A percentile compares a stretch with the other conserved stretches of the same genome.
Conservation (phyloP, 2,797 vertebrate genomes). For the Macrochelys suwanniensis region DNA sequence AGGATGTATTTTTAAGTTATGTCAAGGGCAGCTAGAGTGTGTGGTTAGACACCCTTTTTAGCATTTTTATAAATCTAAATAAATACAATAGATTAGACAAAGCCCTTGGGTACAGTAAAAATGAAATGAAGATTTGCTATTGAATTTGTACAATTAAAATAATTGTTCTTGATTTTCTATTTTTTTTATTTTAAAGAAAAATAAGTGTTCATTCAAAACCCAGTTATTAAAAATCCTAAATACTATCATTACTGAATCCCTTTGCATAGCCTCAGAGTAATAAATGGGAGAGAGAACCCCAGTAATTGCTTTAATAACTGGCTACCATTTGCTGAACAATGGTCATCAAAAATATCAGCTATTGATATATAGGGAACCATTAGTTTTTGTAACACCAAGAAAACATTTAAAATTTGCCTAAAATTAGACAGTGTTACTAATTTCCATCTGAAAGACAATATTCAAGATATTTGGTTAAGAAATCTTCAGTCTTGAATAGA, state of each 20-base stretch:
- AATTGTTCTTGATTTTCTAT: not conserved
- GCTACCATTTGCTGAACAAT: conserved; percentile 32
- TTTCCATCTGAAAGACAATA: conserved; percentile 27
- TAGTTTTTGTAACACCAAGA: not conserved
- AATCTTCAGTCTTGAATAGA: not conserved
- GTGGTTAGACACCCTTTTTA: accelerated
- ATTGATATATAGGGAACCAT: conserved; percentile 18
- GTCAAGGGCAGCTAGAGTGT: not conserved
- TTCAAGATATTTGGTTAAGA: conserved; percentile 26
- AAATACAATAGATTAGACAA: not conserved
- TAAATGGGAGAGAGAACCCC: conserved; percentile 9
- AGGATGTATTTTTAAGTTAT: not conserved
- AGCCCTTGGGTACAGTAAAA: not conserved
- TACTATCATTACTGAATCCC: conserved; percentile 8
- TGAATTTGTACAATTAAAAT: conserved; percentile 2
- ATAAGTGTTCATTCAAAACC: not conserved
- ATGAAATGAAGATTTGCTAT: not conserved
- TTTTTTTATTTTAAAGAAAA: conserved; percentile 31
- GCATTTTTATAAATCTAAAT: not conserved
- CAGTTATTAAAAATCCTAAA: conserved; percentile 16
- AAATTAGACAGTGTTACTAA: conserved; percentile 34
- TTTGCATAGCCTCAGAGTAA: conserved; percentile 41
- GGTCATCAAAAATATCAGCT: conserved; percentile 52
- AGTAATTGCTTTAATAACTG: conserved; percentile 52
- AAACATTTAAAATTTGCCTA: not conserved